Evolutionary conservation across 1,140 invertebrate species (phyloP), one percentile per base, ranked within the genome.

Genomic region (Orussus abietinus): DNA sequence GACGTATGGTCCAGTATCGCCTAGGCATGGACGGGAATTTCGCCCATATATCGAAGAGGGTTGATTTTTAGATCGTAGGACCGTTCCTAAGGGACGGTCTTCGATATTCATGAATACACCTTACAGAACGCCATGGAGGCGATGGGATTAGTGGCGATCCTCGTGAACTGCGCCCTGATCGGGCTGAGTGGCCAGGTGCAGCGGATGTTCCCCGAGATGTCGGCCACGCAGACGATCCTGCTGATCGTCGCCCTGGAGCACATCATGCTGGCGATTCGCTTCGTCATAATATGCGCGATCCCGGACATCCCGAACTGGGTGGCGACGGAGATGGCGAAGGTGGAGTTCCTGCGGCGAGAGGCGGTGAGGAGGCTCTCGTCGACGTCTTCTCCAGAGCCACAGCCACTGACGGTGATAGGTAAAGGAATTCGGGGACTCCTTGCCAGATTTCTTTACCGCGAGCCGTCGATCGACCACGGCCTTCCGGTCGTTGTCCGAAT

Each of bases 141-240:
- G 13, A 90, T 97, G 80, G 89, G 92, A n/a, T 77, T 92, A 1
- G 83, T 93, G 22, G 91, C 93, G 1, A 91, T 97, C 7, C 75
- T 95, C 47, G 93, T 96, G 1, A 97, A 98, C 72, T 96, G 92
- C 75, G 92, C 90, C 0, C 73, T 98, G 18, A 92, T 98, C 47
- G 92, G 91, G 14, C 78, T 96, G 4, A 94, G 90, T 3, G 92
- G 92, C 1, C 87, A 92, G 56, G 84, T 96, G 5, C 85, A 92
- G 48, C 75, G 91, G 38, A 80, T 95, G 75, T 85, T 91, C 63
- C 92, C 93, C 0, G 85, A 86, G 41, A 80, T 93, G 63, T 88
- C 88, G 13, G 82, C 85, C 0, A 87, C 85, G 3, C 86, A 91
- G 61, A 92, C 87, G 10, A 84, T 97, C 40, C 73, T 95, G 9